A percentile compares a stretch with the other conserved stretches of the same genome.
Conservation (phyloP, 2,888 invertebrate species). For the Diplazon laetatorius region DNA sequence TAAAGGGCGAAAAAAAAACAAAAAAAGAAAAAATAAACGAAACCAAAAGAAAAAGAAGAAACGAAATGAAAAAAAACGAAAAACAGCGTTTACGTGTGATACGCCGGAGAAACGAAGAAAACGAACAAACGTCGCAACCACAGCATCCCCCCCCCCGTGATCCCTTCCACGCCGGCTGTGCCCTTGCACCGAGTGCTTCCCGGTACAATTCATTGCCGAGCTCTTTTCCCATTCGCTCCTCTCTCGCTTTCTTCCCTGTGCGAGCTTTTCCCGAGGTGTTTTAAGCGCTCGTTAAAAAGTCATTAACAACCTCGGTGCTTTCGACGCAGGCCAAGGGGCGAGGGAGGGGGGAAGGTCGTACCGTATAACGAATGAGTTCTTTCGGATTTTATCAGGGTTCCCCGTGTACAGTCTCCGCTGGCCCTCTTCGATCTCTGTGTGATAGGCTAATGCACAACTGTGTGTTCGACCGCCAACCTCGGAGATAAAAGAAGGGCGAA, state of each 20-base stretch:
- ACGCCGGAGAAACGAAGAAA: conserved; percentile 23
- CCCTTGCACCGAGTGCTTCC: conserved; percentile 21
- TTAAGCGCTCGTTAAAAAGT: conserved; percentile 73
- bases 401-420: conserved; percentile 19
- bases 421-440: background rate
- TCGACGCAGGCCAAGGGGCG: conserved; percentile 40
- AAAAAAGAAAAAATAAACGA: too few relatives aligned
- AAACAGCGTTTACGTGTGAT: conserved; percentile 20
- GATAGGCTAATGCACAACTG: conserved; percentile 2
- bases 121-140: conserved; percentile 44
- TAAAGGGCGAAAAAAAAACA: too few relatives aligned
- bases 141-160: conserved; percentile 39
- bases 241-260: conserved; percentile 23
- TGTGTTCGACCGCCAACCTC: background rate
- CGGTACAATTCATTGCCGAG: conserved; percentile 43
- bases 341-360: too few relatives aligned
- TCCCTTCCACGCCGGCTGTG: conserved; percentile 6
- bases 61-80: too few relatives aligned
- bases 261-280: conserved; percentile 64
- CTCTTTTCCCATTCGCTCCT: conserved; percentile 32
- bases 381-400: conserved; percentile 48
- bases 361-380: conserved; percentile 48
- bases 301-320: conserved; percentile 67
- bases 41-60: too few relatives aligned
- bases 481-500: background rate